A percentile compares a stretch with the other conserved stretches of the same genome.
phyloP scores from a whole-genome alignment of 1,140 invertebrate species.

The Copidosoma floridanum region DNA sequence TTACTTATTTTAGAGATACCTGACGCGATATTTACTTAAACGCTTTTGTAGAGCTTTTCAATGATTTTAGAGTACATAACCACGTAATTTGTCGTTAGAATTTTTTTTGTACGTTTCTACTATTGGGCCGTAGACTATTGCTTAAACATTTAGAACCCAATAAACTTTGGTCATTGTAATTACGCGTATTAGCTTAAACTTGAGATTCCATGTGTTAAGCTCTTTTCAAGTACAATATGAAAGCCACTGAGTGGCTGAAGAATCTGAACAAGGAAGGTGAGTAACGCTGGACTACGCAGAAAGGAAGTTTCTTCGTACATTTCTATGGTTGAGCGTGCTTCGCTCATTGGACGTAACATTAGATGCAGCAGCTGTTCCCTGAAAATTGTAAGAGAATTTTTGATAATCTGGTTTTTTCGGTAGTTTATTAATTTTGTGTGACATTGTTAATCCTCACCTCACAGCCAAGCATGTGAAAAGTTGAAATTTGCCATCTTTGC shows the following conservation, averaged over 20 bases:
- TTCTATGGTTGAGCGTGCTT: constrained; percentile 79
- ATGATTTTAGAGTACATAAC: constrained; percentile 16
- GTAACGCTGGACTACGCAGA: constrained; percentile 77
- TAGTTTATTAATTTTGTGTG: background rate
- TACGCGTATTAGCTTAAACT: constrained; percentile 49
- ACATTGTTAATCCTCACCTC: constrained; percentile 40
- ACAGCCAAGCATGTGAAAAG: constrained; percentile 84
- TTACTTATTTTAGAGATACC: constrained; percentile 4
- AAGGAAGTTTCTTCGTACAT: constrained; percentile 98
- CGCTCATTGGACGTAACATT: constrained; percentile 83
- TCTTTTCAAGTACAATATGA: constrained; percentile 89
- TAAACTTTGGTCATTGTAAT: constrained; percentile 3
- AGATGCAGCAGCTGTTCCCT: constrained; percentile 91
- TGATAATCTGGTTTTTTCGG: background rate
- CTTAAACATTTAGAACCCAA: background rate
- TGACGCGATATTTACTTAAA: constrained; percentile 4
- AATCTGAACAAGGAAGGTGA: constrained; percentile 89
- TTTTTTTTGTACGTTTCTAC: constrained; percentile 14
- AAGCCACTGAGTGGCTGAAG: constrained; percentile 90
- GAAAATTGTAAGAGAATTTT: constrained; percentile 22
- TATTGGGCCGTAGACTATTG: background rate
- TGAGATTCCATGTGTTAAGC: constrained; percentile 89
- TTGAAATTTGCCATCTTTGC: constrained; percentile 98
- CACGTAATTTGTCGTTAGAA: background rate
- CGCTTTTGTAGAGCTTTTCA: too few relatives aligned